Conservation (phyloP, 64 coral and sea anemone genomes). For the Catalaphyllia jardinei region DNA sequence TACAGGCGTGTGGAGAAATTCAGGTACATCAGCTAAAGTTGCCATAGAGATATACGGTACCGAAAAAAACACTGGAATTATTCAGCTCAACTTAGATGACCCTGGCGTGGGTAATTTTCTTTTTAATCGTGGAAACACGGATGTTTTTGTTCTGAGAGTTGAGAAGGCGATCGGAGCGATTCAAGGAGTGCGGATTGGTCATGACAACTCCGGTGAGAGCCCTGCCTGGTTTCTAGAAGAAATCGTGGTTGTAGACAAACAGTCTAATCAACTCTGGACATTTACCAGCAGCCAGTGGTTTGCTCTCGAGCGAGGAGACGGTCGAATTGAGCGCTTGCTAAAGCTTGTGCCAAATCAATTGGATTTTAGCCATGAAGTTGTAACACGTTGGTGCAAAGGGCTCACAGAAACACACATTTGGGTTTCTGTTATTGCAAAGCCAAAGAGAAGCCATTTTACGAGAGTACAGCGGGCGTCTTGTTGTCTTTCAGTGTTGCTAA, state of each 20-base stretch:
- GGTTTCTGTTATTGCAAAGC: conserved; percentile 38
- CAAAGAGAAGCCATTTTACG: background rate
- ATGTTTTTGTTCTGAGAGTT: conserved; percentile 44
- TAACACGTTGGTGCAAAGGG: background rate
- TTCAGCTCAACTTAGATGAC: background rate
- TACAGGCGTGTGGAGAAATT: conserved; percentile 68
- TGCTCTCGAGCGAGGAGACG: conserved; percentile 43
- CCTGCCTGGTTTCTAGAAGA: conserved; percentile 66
- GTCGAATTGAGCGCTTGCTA: conserved; percentile 22
- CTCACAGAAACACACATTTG: conserved; percentile 46
- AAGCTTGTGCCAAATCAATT: background rate
- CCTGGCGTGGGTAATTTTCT: background rate
- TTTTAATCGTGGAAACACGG: conserved; percentile 36
- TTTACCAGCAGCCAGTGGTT: conserved; percentile 31
- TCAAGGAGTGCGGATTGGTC: conserved; percentile 31
- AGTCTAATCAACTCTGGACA: background rate
- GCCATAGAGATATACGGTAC: conserved; percentile 54
- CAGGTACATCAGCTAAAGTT: conserved; percentile 59
- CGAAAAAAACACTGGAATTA: conserved; percentile 41
- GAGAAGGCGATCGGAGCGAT: conserved; percentile 41
- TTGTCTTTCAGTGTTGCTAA: conserved; percentile 28
- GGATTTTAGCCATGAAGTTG: conserved; percentile 5
- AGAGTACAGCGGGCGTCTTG: conserved; percentile 32
- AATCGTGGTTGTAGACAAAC: conserved; percentile 23
- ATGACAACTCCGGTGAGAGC: conserved; percentile 49